These are phyloP conservation scores for Tetramorium parvispinum DNA, from an alignment of 1,140 invertebrate genomes.

Conservation along the genomic window DNA sequence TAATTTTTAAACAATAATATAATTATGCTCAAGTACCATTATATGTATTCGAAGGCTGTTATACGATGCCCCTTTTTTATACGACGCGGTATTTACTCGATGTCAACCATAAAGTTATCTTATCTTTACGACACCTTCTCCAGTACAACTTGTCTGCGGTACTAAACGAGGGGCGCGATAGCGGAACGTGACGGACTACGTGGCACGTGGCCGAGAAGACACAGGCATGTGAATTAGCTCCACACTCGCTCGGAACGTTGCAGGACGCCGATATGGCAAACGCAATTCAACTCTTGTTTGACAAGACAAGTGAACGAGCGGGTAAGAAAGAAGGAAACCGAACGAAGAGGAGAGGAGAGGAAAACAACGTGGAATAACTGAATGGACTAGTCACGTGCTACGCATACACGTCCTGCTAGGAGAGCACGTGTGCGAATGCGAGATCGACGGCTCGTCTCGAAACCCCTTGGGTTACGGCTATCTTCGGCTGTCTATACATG, in stretches of 20 bases:
- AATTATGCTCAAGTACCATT: background rate
- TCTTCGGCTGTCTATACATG: background rate
- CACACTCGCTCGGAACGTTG: conserved; percentile 17
- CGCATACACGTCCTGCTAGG: conserved; percentile 62
- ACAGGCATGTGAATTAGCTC: conserved; percentile 25
- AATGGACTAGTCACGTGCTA: conserved; percentile 76
- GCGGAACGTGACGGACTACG: conserved; percentile 35
- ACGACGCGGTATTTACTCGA: background rate
- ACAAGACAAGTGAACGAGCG: conserved; percentile 67
- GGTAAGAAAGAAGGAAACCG: conserved; percentile 35
- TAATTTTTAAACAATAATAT: background rate
- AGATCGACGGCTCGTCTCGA: background rate
- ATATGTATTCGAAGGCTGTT: background rate
- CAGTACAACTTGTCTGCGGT: conserved; percentile 4
- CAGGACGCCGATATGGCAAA: conserved; percentile 22
- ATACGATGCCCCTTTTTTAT: background rate
- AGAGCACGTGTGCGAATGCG: conserved; percentile 62
- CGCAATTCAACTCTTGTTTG: conserved; percentile 53
- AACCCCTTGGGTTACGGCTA: background rate
- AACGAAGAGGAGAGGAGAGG: conserved; percentile 20
- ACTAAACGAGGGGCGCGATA: conserved; percentile 10
- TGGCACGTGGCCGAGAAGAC: conserved; percentile 13
- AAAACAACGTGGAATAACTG: conserved; percentile 54
- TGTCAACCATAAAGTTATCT: conserved; percentile 36
- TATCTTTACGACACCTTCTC: conserved; percentile 38